Conservation (phyloP, 2,888 invertebrate genomes). For the Tipula helvola region DNA sequence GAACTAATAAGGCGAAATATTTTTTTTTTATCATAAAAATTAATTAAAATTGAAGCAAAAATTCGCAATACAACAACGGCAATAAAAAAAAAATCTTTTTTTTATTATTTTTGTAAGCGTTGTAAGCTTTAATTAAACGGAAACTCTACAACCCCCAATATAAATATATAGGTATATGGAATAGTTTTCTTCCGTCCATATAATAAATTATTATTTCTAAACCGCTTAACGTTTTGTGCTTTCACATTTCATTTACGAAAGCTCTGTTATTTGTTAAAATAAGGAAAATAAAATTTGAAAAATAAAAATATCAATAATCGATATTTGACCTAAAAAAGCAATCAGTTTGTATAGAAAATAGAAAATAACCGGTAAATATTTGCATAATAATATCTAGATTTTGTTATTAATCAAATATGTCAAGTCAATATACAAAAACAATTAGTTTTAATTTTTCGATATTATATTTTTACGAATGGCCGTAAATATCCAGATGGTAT, state of each 20-base stretch:
- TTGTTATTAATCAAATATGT: neutral
- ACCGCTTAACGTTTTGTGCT: neutral
- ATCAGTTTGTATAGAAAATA: neutral
- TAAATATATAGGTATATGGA: neutral
- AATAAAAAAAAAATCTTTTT: neutral
- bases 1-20: neutral
- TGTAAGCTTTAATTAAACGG: neutral
- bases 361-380: neutral
- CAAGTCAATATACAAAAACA: neutral
- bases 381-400: neutral
- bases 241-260: neutral
- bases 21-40: neutral
- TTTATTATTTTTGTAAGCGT: neutral
- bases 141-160: neutral
- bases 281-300: neutral
- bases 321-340: neutral
- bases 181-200: neutral
- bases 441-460: neutral
- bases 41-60: neutral
- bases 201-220: neutral
- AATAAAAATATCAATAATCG: neutral
- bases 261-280: neutral
- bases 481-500: no score
- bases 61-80: neutral
- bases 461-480: no score